These are phyloP conservation scores for Drosophila nebulosa DNA, from an alignment of 1,140 invertebrate species.

Conservation along the genomic window DNA sequence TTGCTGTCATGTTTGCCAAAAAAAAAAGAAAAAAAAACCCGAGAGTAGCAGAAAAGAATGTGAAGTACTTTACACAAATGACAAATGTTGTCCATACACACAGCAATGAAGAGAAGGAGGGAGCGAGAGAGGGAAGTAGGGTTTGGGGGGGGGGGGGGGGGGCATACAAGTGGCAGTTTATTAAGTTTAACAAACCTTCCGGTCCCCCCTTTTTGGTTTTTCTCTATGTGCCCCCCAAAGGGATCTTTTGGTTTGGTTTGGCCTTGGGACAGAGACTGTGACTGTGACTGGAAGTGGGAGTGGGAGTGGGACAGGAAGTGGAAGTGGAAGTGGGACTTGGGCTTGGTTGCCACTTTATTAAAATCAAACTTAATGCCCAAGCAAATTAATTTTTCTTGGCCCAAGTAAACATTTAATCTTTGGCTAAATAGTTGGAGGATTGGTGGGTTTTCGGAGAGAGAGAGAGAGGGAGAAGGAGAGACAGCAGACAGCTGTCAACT, in stretches of 20 bases:
- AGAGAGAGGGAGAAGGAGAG: neutral
- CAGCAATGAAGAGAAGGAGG: slow-evolving; percentile 7
- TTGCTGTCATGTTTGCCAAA: slow-evolving; percentile 68
- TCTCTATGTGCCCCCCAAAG: neutral
- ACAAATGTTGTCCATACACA: slow-evolving; percentile 59
- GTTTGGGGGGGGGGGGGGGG: neutral
- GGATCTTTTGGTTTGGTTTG: slow-evolving; percentile 33
- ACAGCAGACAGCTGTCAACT: slow-evolving; percentile 62
- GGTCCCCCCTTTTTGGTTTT: neutral
- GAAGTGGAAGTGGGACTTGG: too few relatives aligned
- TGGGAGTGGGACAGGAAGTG: too few relatives aligned
- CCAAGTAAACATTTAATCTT: slow-evolving; percentile 69
- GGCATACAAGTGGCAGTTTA: slow-evolving; percentile 50
- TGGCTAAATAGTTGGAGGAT: slow-evolving; percentile 22
- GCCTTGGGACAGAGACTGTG: slow-evolving; percentile 2
- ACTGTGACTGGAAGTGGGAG: too few relatives aligned
- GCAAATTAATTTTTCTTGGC: slow-evolving; percentile 69
- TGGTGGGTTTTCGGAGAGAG: neutral
- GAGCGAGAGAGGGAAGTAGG: too few relatives aligned
- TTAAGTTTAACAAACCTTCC: slow-evolving; percentile 50
- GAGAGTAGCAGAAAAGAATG: slow-evolving; percentile 49
- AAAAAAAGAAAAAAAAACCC: slow-evolving; percentile 36
- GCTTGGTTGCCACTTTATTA: slow-evolving; percentile 63
- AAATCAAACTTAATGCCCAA: slow-evolving; percentile 68
- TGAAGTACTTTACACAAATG: slow-evolving; percentile 64